phyloP scores from a whole-genome alignment of 2,113 vertebrate species.

The Silurus asotus region DNA sequence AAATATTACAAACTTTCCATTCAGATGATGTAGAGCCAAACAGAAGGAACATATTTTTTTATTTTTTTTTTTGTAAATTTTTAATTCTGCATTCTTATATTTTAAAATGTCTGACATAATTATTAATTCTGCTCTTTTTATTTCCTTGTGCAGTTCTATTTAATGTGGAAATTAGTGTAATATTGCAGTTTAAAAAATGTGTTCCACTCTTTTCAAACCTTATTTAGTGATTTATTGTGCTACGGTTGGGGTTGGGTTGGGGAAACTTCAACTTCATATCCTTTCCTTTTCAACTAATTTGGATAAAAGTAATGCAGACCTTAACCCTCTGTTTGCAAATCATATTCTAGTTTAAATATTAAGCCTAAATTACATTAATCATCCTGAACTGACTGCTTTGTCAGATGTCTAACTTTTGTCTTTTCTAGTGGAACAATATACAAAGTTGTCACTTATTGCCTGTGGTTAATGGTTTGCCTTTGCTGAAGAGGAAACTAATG shows the following conservation, averaged over 20 bases:
- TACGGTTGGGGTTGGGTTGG: neutral
- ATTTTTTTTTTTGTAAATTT: neutral
- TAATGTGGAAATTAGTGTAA: slow-evolving; percentile 26
- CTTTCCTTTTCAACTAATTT: slow-evolving; percentile 6
- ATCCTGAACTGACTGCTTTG: neutral
- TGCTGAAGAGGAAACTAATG: neutral
- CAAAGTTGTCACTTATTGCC: neutral
- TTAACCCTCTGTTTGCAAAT: neutral
- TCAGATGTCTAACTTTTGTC: neutral
- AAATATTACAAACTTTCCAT: slow-evolving; percentile 1
- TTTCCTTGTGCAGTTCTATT: neutral
- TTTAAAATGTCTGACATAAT: neutral
- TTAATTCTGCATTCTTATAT: neutral
- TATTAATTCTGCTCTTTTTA: neutral
- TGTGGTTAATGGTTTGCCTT: neutral
- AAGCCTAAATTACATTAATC: neutral
- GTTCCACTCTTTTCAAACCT: neutral
- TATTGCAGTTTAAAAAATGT: neutral
- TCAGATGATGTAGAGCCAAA: neutral
- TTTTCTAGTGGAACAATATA: neutral
- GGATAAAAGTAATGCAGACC: neutral
- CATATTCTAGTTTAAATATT: slow-evolving; percentile 2
- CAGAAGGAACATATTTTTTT: neutral
- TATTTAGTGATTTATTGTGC: neutral
- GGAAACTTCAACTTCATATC: slow-evolving; percentile 2